These are phyloP conservation scores for Nephrotoma appendiculata DNA, from an alignment of 2,888 invertebrate genomes.

Conservation along the genomic window DNA sequence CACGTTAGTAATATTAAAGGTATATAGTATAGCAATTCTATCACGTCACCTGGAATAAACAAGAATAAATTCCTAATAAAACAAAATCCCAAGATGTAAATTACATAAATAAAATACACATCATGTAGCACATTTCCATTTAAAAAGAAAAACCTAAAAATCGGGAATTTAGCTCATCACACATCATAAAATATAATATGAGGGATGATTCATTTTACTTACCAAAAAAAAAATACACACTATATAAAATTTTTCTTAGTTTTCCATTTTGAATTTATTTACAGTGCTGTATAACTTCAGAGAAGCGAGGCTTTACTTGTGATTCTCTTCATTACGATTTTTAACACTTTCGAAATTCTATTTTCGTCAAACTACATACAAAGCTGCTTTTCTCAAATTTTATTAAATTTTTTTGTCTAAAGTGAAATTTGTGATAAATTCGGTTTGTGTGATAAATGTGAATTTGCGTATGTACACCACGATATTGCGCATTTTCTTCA, in stretches of 20 bases:
- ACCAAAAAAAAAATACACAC: background rate
- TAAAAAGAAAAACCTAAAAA: background rate
- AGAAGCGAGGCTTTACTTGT: background rate
- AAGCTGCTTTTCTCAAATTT: background rate
- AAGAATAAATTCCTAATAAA: background rate
- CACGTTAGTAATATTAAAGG: background rate
- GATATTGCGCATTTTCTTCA: conserved; percentile 9
- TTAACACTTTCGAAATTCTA: background rate
- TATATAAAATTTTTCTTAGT: background rate
- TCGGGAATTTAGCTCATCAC: background rate
- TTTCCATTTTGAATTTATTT: background rate
- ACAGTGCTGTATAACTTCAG: background rate
- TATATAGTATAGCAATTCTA: background rate
- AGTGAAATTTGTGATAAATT: background rate
- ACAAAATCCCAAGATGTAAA: background rate
- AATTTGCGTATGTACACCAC: background rate
- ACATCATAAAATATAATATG: background rate
- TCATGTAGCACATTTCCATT: background rate
- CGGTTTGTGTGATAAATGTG: background rate
- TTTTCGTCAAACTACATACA: background rate
- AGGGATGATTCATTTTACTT: background rate
- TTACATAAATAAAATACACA: background rate
- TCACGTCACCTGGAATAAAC: background rate
- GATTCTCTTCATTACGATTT: background rate
- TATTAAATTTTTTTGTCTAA: background rate